Evolutionary conservation across 1,140 invertebrate genomes (phyloP).

Genomic region (Anthonomus grandis): DNA sequence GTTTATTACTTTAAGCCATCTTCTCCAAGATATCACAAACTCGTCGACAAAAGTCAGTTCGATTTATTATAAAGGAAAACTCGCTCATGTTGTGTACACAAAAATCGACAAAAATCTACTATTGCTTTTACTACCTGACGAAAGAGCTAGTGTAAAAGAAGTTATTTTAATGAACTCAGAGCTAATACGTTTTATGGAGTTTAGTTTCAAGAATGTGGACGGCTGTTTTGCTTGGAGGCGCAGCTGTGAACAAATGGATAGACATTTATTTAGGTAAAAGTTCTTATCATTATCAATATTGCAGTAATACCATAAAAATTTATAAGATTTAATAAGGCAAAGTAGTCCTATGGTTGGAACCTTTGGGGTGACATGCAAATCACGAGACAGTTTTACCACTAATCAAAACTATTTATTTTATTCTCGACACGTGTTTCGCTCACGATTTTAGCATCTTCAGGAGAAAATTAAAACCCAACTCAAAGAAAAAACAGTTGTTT

Average conservation of each 20-base stretch:
- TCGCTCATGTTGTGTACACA: conserved; percentile 59
- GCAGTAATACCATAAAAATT: background rate
- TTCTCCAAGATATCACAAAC: conserved; percentile 60
- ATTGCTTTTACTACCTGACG: conserved; percentile 52
- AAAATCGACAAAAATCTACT: conserved; percentile 52
- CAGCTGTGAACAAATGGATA: conserved; percentile 52
- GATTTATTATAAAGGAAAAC: conserved; percentile 52
- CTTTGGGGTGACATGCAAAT: too few relatives aligned
- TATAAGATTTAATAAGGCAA: background rate
- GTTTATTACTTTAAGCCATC: conserved; percentile 66
- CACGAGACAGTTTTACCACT: too few relatives aligned
- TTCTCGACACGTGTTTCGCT: too few relatives aligned
- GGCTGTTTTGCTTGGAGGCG: conserved; percentile 51
- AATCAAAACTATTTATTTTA: too few relatives aligned
- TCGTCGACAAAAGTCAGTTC: conserved; percentile 57
- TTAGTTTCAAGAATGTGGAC: conserved; percentile 53
- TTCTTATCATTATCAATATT: conserved; percentile 2
- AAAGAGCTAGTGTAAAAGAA: conserved; percentile 52
- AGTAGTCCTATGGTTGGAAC: too few relatives aligned
- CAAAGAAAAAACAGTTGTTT: too few relatives aligned
- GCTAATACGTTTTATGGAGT: conserved; percentile 53
- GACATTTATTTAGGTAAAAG: conserved; percentile 51
- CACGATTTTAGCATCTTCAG: too few relatives aligned
- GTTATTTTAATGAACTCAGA: conserved; percentile 50
- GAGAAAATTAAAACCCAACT: too few relatives aligned